phyloP scores from a whole-genome alignment of 2,113 vertebrate genomes.

The Nesoenas mayeri region DNA sequence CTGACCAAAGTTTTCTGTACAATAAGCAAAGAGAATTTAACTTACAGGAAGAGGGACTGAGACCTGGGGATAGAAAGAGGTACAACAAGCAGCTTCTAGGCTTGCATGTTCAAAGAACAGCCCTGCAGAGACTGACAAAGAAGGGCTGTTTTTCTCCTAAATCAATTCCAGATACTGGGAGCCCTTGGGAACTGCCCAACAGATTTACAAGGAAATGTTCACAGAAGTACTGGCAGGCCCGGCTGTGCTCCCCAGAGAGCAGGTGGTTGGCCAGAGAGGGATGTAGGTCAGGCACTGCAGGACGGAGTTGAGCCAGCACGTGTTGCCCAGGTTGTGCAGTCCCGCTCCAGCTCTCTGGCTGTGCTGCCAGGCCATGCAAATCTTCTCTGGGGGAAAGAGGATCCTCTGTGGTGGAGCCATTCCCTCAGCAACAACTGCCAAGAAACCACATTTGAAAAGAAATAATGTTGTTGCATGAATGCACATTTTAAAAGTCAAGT shows the following conservation, averaged over 20 bases:
- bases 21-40: neutral
- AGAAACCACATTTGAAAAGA: neutral
- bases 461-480: neutral
- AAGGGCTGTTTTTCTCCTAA: neutral
- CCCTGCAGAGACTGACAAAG: neutral
- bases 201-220: neutral
- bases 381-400: conserved; percentile 84
- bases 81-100: neutral
- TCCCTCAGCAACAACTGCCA: conserved; percentile 75
- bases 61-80: neutral
- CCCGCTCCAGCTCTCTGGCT: conserved; percentile 86
- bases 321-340: conserved; percentile 90
- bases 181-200: neutral
- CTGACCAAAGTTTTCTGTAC: neutral
- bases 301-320: conserved; percentile 89
- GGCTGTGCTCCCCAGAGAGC: conserved; percentile 89
- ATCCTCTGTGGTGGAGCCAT: conserved; percentile 85
- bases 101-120: neutral
- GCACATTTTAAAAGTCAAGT: too few relatives aligned
- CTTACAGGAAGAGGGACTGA: neutral
- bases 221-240: conserved; percentile 78
- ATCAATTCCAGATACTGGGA: neutral
- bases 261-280: conserved; percentile 90
- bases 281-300: conserved; percentile 93
- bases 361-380: conserved; percentile 87